phyloP scores from a whole-genome alignment of 2,888 invertebrate species.

The Idaea straminata region DNA sequence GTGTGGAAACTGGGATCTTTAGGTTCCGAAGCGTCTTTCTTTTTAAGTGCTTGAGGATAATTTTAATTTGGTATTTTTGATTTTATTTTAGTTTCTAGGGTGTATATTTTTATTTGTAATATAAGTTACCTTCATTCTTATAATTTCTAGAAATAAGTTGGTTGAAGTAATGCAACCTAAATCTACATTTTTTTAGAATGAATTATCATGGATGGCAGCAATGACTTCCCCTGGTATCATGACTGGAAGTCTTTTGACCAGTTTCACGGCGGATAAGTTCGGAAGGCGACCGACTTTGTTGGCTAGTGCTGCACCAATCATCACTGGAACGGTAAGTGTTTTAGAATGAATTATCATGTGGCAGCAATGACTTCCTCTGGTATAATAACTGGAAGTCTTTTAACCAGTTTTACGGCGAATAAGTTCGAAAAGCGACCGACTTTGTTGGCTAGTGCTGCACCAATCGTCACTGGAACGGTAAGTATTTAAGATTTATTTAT shows the following conservation, averaged over 20 bases:
- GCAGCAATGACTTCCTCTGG: conserved; percentile 50
- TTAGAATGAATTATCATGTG: conserved; percentile 57
- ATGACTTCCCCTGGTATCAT: conserved; percentile 54
- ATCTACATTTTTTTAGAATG: conserved; percentile 36
- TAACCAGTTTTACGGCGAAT: conserved; percentile 49
- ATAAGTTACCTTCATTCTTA: no score
- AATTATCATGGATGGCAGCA: conserved; percentile 57
- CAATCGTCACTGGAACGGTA: conserved; percentile 55
- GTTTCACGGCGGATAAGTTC: conserved; percentile 47
- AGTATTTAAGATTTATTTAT: conserved; percentile 13
- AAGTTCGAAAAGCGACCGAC: conserved; percentile 50
- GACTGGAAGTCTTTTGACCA: conserved; percentile 50
- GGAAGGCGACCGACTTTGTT: conserved; percentile 54
- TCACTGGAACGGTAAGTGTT: conserved; percentile 51
- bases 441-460: conserved; percentile 50
- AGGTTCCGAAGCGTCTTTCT: no score
- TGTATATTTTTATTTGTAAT: no score
- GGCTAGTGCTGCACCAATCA: conserved; percentile 48
- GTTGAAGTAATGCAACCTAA: no score
- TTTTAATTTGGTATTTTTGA: no score
- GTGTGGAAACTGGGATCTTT: no score
- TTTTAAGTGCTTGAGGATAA: no score
- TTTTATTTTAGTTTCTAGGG: no score
- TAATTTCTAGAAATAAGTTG: no score
- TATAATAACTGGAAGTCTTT: conserved; percentile 54